Percentiles rank a stretch among this genome's conserved stretches.
phyloP scores from a whole-genome alignment of 2,113 vertebrate species.

The Sitta europaea region DNA sequence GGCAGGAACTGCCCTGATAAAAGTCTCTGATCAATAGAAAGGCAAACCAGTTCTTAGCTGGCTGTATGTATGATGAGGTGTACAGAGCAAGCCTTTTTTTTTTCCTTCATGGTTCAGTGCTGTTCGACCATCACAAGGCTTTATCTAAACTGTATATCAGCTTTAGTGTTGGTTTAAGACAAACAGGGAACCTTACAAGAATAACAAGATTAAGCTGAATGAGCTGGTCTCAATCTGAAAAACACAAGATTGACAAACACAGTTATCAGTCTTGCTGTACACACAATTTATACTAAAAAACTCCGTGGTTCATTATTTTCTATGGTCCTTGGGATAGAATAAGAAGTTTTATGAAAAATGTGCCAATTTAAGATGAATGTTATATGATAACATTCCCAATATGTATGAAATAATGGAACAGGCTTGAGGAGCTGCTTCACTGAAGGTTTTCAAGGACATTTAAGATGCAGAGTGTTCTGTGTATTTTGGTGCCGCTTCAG shows the following conservation, averaged over 20 bases:
- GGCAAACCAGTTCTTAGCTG: neutral
- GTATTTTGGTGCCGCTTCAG: neutral
- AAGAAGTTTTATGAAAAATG: neutral
- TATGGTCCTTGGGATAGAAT: neutral
- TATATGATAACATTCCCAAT: neutral
- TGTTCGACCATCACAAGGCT: neutral
- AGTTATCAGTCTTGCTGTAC: neutral
- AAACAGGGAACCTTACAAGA: neutral
- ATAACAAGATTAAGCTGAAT: neutral
- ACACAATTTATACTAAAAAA: neutral
- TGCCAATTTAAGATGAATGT: neutral
- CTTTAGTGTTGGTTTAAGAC: neutral
- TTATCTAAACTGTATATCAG: neutral
- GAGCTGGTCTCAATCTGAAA: neutral
- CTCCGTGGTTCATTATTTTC: neutral
- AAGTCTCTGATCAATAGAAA: neutral
- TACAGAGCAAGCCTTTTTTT: neutral
- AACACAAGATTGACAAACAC: neutral
- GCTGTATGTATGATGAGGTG: neutral
- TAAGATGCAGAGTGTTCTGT: neutral
- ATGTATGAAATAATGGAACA: neutral
- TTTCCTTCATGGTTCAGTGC: neutral
- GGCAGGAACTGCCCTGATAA: neutral
- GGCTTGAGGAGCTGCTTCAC: neutral
- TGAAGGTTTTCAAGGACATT: neutral